A percentile compares a stretch with the other conserved stretches of the same genome.
phyloP scores from a whole-genome alignment of 1,140 invertebrate species.

The Mycetomoellerius zeteki region DNA sequence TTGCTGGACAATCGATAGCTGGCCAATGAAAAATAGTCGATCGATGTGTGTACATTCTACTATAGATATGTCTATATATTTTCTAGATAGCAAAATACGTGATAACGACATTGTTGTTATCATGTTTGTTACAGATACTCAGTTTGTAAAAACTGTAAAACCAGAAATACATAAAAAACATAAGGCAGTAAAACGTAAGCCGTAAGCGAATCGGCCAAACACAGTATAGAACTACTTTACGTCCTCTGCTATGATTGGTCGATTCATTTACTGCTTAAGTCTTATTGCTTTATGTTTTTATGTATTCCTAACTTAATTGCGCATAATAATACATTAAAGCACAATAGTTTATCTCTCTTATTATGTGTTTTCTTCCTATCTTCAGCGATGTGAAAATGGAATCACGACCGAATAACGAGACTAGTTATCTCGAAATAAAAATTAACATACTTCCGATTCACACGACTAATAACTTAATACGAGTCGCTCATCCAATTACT shows the following conservation, averaged over 20 bases:
- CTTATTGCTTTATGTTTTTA: too few species aligned
- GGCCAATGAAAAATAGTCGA: not conserved
- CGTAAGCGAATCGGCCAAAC: too few species aligned
- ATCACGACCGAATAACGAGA: not conserved
- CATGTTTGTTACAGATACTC: not conserved
- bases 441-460: not conserved
- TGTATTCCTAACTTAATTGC: not conserved
- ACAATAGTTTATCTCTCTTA: not conserved
- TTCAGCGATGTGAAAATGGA: not conserved
- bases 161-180: too few species aligned
- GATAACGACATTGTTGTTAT: not conserved
- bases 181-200: too few species aligned
- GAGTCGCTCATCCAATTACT: constrained; percentile 62
- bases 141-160: not conserved
- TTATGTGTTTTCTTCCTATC: too few species aligned
- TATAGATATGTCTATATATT: not conserved
- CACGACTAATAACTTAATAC: constrained; percentile 51
- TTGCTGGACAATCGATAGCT: not conserved
- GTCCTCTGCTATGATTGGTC: too few species aligned
- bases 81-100: not conserved
- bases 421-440: not conserved
- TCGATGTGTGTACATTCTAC: not conserved
- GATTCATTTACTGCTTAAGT: too few species aligned
- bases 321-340: not conserved
- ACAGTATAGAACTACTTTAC: too few species aligned